Base-by-base conservation (phyloP, 2,113 vertebrate genomes). In the Mungos mungo region DNA sequence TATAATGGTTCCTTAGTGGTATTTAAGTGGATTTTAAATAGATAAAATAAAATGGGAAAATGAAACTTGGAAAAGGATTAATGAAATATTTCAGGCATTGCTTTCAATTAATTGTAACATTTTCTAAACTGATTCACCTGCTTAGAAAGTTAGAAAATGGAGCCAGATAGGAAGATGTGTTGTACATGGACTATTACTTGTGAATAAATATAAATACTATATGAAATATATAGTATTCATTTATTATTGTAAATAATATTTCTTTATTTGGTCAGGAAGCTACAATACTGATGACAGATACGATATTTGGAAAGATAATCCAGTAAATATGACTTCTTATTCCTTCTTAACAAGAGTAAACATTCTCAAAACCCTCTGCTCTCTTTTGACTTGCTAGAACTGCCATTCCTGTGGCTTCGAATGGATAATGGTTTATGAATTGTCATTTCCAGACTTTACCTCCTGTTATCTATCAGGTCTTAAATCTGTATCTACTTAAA, bases 61-160 rank as follows among this genome's bases (percentile, higher is more conserved):
- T 91, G 10, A 77, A 96, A 96, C 33, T 77, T 88, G 47, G 68
- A 91, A 90, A 95, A 79, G 71, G 65, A 97, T 93, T 93, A 96
- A 92, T 93, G 52, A 96, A 97, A 79, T 82, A 97, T 92, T 84
- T 95, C 94, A 95, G 45, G 19, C 71, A 93, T 82, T 93, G 69
- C 71, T 88, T 97, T 97, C 57, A 96, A 93, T 96, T 98, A 97
- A 95, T 95, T 89, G 38, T 88, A 71, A 94, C 52, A 82, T n/a
- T 90, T 80, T 87, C 80, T 87, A 85, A 96, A 65, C 27, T 9
- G 13, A 90, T 63, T 96, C 52, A 90, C 29, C 45, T 95, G 38
- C 45, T 31, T 90, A 77, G 45, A 76, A 96, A 66, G 14, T 66
- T 63, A 95, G 69, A 96, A 77, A 41, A 27, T 71, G 8, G 23